These are phyloP conservation scores for Caenorhabditis virilis DNA, from an alignment of 2,888 invertebrate genomes.

Conservation along the genomic window DNA sequence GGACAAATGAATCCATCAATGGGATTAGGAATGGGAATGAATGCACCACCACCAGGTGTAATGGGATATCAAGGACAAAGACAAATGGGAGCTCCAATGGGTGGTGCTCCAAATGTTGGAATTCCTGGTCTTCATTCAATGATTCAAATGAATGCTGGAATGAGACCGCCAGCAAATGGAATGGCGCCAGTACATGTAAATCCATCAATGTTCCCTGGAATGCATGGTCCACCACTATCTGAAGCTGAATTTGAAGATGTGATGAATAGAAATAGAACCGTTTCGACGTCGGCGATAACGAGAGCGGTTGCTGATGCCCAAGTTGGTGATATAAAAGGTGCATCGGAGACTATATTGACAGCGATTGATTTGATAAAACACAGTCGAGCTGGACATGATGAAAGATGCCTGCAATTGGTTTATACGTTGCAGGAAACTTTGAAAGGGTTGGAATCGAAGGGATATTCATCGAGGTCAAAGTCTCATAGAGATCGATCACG, in stretches of 20 bases:
- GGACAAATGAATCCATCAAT: not conserved
- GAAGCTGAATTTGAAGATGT: conserved; percentile 98
- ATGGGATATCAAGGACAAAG: conserved; percentile 26
- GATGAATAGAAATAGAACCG: conserved; percentile 93
- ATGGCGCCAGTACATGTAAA: conserved; percentile 43
- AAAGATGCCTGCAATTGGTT: conserved; percentile 95
- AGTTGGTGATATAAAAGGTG: conserved; percentile 87
- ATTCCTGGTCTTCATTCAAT: conserved; percentile 17
- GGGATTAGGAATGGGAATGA: conserved; percentile 16
- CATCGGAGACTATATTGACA: conserved; percentile 96
- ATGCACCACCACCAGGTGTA: conserved; percentile 13
- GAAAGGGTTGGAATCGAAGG: conserved; percentile 92
- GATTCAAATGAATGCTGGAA: conserved; percentile 35
- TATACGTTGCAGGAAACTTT: conserved; percentile 94
- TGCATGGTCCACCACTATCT: conserved; percentile 64
- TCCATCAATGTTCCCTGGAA: conserved; percentile 46
- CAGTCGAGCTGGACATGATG: conserved; percentile 92
- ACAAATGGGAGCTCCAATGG: conserved; percentile 26
- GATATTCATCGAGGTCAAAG: conserved; percentile 15
- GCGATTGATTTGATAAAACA: conserved; percentile 98
- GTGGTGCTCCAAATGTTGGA: conserved; percentile 1
- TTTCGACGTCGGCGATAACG: conserved; percentile 89
- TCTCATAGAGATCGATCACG: conserved; percentile 39
- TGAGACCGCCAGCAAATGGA: conserved; percentile 42
- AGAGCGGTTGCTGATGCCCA: conserved; percentile 78